Evolutionary conservation across 2,888 invertebrate species (phyloP).

Genomic region (Amphimallon solstitiale): DNA sequence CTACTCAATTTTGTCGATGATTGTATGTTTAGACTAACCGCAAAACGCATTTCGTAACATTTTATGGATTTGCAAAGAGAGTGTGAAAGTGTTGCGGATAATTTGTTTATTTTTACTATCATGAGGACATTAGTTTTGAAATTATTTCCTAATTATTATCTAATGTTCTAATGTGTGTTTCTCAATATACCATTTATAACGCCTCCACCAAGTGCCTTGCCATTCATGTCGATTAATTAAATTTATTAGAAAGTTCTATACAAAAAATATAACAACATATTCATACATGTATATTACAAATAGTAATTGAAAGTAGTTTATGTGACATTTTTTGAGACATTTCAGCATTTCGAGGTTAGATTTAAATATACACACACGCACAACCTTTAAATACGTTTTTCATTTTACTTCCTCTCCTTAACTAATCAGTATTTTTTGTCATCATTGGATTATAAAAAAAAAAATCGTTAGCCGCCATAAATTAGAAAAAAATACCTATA

Average conservation of each 20-base stretch:
- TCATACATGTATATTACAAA: background rate
- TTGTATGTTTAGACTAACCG: too few relatives aligned
- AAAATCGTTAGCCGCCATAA: background rate
- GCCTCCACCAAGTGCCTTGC: background rate
- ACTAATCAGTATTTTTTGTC: too few relatives aligned
- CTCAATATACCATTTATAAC: slow-evolving; percentile 2
- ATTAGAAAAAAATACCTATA: background rate
- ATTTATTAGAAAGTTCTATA: background rate
- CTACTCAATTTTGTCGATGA: too few relatives aligned
- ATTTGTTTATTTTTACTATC: too few relatives aligned
- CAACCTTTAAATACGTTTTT: background rate
- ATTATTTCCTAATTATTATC: slow-evolving; percentile 16
- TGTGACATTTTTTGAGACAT: background rate
- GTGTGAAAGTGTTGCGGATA: too few relatives aligned
- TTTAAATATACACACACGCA: background rate
- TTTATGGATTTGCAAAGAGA: too few relatives aligned
- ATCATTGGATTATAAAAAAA: too few relatives aligned
- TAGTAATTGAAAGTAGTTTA: slow-evolving; percentile 6
- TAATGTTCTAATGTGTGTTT: slow-evolving; percentile 2
- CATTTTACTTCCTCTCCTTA: too few relatives aligned
- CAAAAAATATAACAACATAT: too few relatives aligned
- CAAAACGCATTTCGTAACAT: too few relatives aligned
- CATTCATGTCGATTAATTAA: background rate
- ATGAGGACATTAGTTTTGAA: slow-evolving; percentile 1
- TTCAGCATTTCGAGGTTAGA: slow-evolving; percentile 9